Percentiles rank a stretch among this genome's conserved stretches.
These are phyloP conservation scores for Pasiphila rectangulata DNA, from an alignment of 2,888 invertebrate genomes.

Conservation along the genomic window DNA sequence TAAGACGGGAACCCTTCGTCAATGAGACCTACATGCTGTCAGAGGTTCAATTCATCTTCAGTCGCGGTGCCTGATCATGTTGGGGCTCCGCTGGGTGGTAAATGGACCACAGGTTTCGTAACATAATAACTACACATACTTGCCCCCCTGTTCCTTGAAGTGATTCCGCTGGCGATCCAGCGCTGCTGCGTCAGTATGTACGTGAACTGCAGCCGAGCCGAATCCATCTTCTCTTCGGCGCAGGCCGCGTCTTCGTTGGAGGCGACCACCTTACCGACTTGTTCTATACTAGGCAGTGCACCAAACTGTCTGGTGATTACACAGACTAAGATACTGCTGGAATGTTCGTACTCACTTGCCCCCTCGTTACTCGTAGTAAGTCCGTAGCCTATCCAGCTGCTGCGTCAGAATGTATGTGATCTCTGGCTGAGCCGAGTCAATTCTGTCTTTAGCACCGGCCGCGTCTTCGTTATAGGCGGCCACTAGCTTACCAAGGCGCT, in stretches of 20 bases:
- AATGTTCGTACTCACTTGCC: constrained; percentile 55
- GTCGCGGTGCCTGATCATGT: no score
- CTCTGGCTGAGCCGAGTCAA: constrained; percentile 97
- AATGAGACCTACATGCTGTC: no score
- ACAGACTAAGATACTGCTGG: no score
- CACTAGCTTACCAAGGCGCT: constrained; percentile 97
- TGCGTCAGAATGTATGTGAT: constrained; percentile 97
- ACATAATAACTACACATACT: no score
- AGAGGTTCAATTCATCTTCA: no score
- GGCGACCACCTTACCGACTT: constrained; percentile 95
- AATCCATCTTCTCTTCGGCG: constrained; percentile 88
- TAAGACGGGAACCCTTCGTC: no score
- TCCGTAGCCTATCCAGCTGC: constrained; percentile 96
- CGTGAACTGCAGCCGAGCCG: constrained; percentile 97
- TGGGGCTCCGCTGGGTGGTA: no score
- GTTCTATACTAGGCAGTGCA: constrained; percentile 96
- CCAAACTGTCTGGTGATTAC: constrained; percentile 97
- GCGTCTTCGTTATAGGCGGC: constrained; percentile 80
- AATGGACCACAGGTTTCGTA: no score
- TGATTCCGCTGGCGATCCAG: constrained; percentile 95
- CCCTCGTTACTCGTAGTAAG: constrained; percentile 91
- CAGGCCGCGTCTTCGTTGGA: constrained; percentile 68
- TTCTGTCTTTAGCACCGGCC: constrained; percentile 81
- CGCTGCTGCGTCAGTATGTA: constrained; percentile 97
- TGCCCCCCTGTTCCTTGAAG: constrained; percentile 87